Percentiles rank a stretch among this genome's conserved stretches.
phyloP scores from a whole-genome alignment of 2,888 invertebrate genomes.

The Cryptus viduatorius region DNA sequence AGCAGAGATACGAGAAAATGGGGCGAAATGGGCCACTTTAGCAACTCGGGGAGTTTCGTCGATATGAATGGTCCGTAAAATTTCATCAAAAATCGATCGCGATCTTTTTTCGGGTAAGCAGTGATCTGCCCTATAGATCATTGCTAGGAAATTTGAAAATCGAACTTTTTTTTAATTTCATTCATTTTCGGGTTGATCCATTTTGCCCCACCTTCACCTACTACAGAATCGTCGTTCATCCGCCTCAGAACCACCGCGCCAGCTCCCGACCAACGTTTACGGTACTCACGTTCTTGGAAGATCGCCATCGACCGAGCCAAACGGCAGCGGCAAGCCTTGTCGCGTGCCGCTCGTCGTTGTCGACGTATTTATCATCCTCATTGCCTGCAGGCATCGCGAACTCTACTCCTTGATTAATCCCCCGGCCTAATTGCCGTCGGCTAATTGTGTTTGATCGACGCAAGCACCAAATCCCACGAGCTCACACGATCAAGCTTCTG shows the following conservation, averaged over 20 bases:
- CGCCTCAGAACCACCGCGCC: conserved; percentile 29
- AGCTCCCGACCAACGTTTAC: conserved; percentile 41
- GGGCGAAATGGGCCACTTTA: too few species aligned
- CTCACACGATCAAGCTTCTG: conserved; percentile 47
- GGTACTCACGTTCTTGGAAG: conserved; percentile 67
- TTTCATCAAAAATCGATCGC: too few species aligned
- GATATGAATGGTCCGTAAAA: too few species aligned
- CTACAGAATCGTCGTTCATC: conserved; percentile 7
- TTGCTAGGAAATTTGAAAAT: too few species aligned
- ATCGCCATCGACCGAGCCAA: conserved; percentile 59
- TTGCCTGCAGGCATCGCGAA: conserved; percentile 26
- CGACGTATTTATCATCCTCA: neutral
- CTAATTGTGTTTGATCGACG: conserved; percentile 66
- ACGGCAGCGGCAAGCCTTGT: conserved; percentile 34
- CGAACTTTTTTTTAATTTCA: neutral
- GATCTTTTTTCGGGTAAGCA: too few species aligned
- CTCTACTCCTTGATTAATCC: conserved; percentile 61
- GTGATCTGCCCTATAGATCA: too few species aligned
- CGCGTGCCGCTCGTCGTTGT: conserved; percentile 27
- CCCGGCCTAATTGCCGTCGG: conserved; percentile 53
- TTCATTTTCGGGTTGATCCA: neutral
- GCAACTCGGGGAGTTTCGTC: too few species aligned
- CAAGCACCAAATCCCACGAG: conserved; percentile 39
- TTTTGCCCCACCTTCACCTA: neutral
- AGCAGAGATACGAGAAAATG: too few species aligned